Evolutionary conservation across 2,888 invertebrate genomes (phyloP), one percentile per base, ranked within the genome.

Genomic region (Erebia aethiops): DNA sequence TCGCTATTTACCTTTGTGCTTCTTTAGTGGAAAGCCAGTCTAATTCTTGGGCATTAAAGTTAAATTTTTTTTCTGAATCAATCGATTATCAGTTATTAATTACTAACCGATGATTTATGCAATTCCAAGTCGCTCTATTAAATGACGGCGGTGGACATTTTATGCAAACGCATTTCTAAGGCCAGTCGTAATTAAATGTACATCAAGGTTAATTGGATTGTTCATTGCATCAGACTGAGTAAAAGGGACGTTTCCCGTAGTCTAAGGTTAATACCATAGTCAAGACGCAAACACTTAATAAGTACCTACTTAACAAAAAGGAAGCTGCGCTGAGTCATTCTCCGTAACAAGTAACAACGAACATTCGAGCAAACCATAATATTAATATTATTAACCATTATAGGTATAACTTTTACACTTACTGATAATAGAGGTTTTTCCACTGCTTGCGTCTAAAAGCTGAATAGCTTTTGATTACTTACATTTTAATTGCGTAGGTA

Each of bases 141-240:
- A 16, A 58, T 9, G 51, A 21, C 41, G 49, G 52, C 35, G 58
- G 21, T 56, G 43, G 35, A 60, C 60, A 54, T 56, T 71, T 57
- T 57, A 58, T 63, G 67, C 69, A 67, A 69, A 67, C 51, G 68
- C 67, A 69, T 72, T 70, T 60, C 52, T 56, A 73, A 76, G 75
- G 70, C 51, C 71, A 52, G 18, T 58, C 16, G 21, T 69, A 76
- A 75, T 76, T 76, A 76, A 75, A 70, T 71, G 66, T 57, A 61
- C 68, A 71, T 74, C 70, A 73, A 73, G 69, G 67, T 65, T 65
- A 41, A 57, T 60, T 58, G 58, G 57, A 69, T 58, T 69, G 67
- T 68, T 51, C 61, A 63, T 72, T 74, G 70, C 68, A 72, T 68
- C 67, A 67, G 51, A 41, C 67, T 56, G 11, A 74, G 69, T 73